A percentile compares a stretch with the other conserved stretches of the same genome.
Conservation (phyloP, 92 coral and sea anemone species). For the Phenganax marumi region DNA sequence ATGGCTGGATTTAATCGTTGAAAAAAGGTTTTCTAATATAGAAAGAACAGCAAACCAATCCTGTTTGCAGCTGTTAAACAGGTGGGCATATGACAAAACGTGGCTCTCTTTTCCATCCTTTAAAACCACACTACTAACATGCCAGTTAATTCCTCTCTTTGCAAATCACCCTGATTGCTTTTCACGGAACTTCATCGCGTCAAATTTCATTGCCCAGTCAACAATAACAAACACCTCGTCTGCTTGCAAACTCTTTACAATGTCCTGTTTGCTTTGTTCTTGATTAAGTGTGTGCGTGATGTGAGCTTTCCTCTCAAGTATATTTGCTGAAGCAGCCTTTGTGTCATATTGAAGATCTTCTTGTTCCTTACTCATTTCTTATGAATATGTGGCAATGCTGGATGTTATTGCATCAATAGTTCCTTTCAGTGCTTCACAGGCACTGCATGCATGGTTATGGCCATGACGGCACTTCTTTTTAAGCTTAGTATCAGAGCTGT, state of each 20-base stretch:
- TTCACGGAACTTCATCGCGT: conserved; percentile 60
- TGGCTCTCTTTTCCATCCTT: conserved; percentile 40
- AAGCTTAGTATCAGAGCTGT: conserved; percentile 38
- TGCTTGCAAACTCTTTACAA: conserved; percentile 30
- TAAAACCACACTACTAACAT: conserved; percentile 56
- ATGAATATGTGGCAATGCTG: conserved; percentile 17
- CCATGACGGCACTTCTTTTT: conserved; percentile 24
- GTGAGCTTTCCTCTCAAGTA: conserved; percentile 55
- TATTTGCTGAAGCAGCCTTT: conserved; percentile 46
- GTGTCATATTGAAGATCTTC: conserved; percentile 45
- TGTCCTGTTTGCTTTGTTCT: conserved; percentile 45
- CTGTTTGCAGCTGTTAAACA: conserved; percentile 56
- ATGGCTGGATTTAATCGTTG: conserved; percentile 26
- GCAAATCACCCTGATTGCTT: conserved; percentile 70
- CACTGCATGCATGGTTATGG: conserved; percentile 32
- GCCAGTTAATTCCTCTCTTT: conserved; percentile 20
- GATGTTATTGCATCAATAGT: conserved; percentile 18
- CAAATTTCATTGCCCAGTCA: conserved; percentile 72
- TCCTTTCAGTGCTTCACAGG: conserved; percentile 28
- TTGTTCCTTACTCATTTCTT: not conserved
- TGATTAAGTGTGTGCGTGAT: conserved; percentile 54
- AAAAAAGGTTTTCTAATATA: conserved; percentile 44
- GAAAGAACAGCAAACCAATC: conserved; percentile 57
- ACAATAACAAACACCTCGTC: conserved; percentile 54
- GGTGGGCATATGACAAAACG: conserved; percentile 53